phyloP scores from a whole-genome alignment of 2,113 vertebrate species.

The Microtus montanus region DNA sequence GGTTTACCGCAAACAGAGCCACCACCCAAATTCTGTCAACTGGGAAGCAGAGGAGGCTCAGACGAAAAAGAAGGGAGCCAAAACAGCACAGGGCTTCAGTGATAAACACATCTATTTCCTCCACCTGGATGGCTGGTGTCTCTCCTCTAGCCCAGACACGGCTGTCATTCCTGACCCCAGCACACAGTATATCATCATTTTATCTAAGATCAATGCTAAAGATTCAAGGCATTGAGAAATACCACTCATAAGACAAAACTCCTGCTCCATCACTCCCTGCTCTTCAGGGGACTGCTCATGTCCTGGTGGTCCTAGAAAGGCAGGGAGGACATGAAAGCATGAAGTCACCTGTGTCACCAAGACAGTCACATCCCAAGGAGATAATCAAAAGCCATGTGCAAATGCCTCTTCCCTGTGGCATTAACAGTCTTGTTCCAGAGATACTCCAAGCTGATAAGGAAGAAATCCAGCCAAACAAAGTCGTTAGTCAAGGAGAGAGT shows the following conservation, averaged over 20 bases:
- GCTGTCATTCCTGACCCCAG: background rate
- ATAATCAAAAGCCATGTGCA: background rate
- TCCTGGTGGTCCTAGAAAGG: background rate
- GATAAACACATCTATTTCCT: background rate
- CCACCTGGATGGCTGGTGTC: background rate
- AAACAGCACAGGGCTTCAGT: background rate
- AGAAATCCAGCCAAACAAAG: conserved; percentile 12
- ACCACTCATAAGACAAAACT: background rate
- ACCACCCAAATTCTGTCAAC: background rate
- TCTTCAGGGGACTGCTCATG: background rate
- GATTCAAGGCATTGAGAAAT: background rate
- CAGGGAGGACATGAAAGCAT: background rate
- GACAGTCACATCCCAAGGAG: background rate
- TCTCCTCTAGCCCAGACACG: background rate
- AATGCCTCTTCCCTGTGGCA: background rate
- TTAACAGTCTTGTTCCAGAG: background rate
- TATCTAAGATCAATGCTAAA: background rate
- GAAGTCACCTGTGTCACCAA: background rate
- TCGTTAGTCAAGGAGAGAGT: background rate
- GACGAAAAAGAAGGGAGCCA: background rate
- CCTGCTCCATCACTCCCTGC: background rate
- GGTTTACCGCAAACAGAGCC: background rate
- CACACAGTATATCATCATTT: background rate
- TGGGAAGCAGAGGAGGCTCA: background rate
- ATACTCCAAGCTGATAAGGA: background rate